phyloP scores from a whole-genome alignment of 1,140 invertebrate genomes.

The Galleria mellonella region DNA sequence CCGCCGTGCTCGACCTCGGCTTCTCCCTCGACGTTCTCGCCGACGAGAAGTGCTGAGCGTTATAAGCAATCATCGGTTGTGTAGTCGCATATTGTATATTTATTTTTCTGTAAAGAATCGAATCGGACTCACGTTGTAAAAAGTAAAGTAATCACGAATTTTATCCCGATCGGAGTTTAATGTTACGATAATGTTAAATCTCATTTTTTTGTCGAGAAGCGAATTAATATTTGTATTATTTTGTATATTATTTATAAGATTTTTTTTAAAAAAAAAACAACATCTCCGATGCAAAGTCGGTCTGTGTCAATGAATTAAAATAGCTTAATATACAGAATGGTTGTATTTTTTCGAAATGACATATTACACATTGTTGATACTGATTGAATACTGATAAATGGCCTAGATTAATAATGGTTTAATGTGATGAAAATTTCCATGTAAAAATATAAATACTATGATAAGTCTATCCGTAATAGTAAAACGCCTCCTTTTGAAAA shows the following conservation, averaged over 20 bases:
- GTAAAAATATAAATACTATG: conserved; percentile 73
- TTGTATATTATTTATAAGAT: conserved; percentile 75
- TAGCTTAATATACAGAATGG: conserved; percentile 58
- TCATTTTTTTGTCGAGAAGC: conserved; percentile 46
- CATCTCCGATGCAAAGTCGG: conserved; percentile 37
- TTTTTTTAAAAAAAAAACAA: conserved; percentile 50
- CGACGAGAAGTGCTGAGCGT: conserved; percentile 68
- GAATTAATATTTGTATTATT: conserved; percentile 72
- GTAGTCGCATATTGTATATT: conserved; percentile 66
- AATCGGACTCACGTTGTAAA: conserved; percentile 47
- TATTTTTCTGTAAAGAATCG: conserved; percentile 68
- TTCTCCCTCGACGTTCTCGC: conserved; percentile 66
- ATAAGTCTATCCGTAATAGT: conserved; percentile 69
- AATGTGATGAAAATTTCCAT: conserved; percentile 73
- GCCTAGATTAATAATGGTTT: conserved; percentile 64
- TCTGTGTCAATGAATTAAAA: conserved; percentile 48
- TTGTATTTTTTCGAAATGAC: conserved; percentile 68
- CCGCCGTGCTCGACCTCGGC: conserved; percentile 53
- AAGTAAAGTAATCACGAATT: conserved; percentile 51
- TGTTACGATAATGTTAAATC: conserved; percentile 56
- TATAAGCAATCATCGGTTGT: conserved; percentile 57
- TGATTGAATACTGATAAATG: conserved; percentile 64
- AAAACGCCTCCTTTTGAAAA: conserved; percentile 68
- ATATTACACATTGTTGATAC: conserved; percentile 60
- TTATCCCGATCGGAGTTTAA: conserved; percentile 45